Percentiles rank a stretch among this genome's conserved stretches.
Conservation (phyloP, 2,888 invertebrate species). For the Lottia scabra region DNA sequence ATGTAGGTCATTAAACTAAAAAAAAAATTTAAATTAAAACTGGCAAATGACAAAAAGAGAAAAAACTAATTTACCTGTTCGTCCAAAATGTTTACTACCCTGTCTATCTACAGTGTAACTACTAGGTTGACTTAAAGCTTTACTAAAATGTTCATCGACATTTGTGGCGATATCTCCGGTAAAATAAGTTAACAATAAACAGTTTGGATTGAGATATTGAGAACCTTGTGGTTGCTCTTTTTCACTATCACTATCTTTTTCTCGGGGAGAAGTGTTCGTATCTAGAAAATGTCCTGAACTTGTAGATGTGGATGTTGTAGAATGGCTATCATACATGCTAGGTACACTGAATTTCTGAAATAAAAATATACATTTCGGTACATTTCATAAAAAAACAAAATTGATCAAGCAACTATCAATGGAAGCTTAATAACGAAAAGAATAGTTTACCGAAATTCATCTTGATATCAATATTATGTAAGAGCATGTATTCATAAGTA, state of each 20-base stretch:
- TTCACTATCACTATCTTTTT: slow-evolving; percentile 16
- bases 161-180: slow-evolving; percentile 16
- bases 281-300: slow-evolving; percentile 14
- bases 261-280: slow-evolving; percentile 17
- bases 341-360: slow-evolving; percentile 28
- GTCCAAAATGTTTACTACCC: slow-evolving; percentile 14
- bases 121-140: slow-evolving; percentile 22
- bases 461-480: too few relatives aligned
- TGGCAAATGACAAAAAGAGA: not conserved
- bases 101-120: slow-evolving; percentile 21
- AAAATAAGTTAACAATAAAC: slow-evolving; percentile 21
- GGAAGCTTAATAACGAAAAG: too few relatives aligned
- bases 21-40: too few relatives aligned
- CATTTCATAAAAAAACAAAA: too few relatives aligned
- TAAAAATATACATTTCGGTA: not conserved
- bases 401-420: too few relatives aligned
- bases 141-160: slow-evolving; percentile 22
- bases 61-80: slow-evolving; percentile 16
- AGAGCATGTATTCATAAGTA: too few relatives aligned
- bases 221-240: slow-evolving; percentile 22
- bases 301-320: slow-evolving; percentile 5
- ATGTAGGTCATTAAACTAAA: too few relatives aligned
- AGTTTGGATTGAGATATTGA: slow-evolving; percentile 29
- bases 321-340: slow-evolving; percentile 26
- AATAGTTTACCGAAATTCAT: too few relatives aligned